Evolutionary conservation across 2,113 vertebrate genomes (phyloP), one percentile per base, ranked within the genome.

Genomic region (Synchiropus splendidus): DNA sequence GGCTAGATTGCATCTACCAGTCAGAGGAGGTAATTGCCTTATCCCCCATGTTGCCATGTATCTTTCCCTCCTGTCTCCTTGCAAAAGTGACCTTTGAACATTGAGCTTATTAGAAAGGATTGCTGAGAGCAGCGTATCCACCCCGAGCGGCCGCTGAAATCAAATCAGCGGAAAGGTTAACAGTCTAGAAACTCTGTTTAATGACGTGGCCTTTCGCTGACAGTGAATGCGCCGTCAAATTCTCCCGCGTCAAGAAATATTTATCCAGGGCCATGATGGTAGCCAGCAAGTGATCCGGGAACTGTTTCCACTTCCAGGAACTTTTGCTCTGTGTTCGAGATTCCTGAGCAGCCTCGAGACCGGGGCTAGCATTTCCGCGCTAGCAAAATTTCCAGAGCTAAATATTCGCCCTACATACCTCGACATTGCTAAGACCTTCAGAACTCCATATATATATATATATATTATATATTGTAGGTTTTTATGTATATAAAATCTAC

Each of bases 81-180:
- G 56, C 66, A 55, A 74, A 70, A 62, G 51, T 77, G 72, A 79
- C 74, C 68, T 80, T 83, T 79, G 65, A 64, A 68, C 56, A 67
- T 39, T 51, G 49, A 50, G 50, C 60, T 75, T 79, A 73, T 80
- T 73, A 74, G 67, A 63, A 75, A 63, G 55, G 56, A 70, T 69
- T 14, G 53, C 45, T 48, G 56, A 67, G 63, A 72, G 9, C 17
- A 45, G 60, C 49, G 32, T 40, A 53, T 61, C 54, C 61, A 58
- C 33, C 43, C 44, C 41, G 60, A 58, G 56, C 39, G 63, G 55
- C 38, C 37, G 2, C 8, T 40, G 54, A 70, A 72, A 80, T 80
- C 67, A 50, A 72, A 72, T 76, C 63, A 67, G 15, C 47, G 45
- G 13, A 60, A 68, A 72, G 66, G 61, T 72, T 61, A 67, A 61